Base-by-base conservation (phyloP, 2,888 invertebrate genomes). In the Heliconius charithonia region DNA sequence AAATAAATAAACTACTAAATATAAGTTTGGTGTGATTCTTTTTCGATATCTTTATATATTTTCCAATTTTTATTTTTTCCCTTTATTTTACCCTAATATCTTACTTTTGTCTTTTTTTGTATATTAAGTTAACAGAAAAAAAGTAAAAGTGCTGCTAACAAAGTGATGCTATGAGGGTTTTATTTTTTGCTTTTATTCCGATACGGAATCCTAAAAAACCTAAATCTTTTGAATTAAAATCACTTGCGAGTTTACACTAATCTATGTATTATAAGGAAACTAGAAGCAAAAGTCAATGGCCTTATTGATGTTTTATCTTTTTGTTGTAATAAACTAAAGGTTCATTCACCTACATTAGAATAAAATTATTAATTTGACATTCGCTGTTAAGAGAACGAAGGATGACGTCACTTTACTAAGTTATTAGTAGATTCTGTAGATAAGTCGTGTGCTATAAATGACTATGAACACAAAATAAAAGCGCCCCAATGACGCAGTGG, bases 331-430 rank as follows among this genome's bases (percentile, higher is more conserved):
- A 45, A 45, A 69, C 25, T 51, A 19, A 41, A n/a, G 16, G 69
- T 69, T 69, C 69, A 25, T 69, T 41, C 41, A 69, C 69, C 41
- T 25, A 37, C 37, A 67, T 25, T 41, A 3, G 16, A 51, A 51
- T 67, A 67, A n/a, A 66, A 66, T 32, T 67, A 67, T 67, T 67
- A 10, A 37, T 12, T 37, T 66, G 32, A 37, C 66, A 66, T 66
- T 66, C 37, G 66, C n/a, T 29, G 25, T 37, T 32, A 67, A 4
- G n/a, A 37, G 37, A 37, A n/a, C 32, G 66, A 37, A n/a, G n/a
- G n/a, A n/a, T 37, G 66, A 67, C 66, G 66, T 67, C 32, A 67
- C 9, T 37, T 67, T 67, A 37, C 4, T 12, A 22, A 37, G 37
- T 67, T 67, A 37, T 22, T 37, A 1, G 22, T 22, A n/a, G n/a